A percentile compares a stretch with the other conserved stretches of the same genome.
Evolutionary conservation across 2,888 invertebrate genomes (phyloP).

Genomic region (Tubiluchus corallicola): DNA sequence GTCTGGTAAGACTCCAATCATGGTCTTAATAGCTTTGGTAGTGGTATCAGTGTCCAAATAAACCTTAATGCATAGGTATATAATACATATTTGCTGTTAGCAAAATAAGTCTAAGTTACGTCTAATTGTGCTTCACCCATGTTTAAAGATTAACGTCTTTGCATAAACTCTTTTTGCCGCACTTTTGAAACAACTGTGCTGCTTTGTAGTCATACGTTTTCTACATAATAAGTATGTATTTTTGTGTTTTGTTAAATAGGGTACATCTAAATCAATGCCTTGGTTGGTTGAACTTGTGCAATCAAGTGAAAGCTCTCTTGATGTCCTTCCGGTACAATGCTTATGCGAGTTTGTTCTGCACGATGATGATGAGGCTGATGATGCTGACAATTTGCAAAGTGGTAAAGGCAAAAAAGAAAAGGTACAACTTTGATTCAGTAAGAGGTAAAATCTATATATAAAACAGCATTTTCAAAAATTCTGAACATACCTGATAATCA

Average conservation of each 20-base stretch:
- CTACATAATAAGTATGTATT: too few species aligned
- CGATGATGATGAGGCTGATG: conserved; percentile 21
- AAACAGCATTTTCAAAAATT: too few species aligned
- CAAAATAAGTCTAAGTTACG: neutral
- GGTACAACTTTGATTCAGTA: conserved; percentile 30
- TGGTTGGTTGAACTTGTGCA: conserved; percentile 88
- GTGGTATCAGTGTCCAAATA: too few species aligned
- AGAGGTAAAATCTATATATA: too few species aligned
- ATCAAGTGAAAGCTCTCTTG: conserved; percentile 67
- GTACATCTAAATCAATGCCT: conserved; percentile 77
- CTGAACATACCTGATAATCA: too few species aligned
- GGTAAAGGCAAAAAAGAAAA: conserved; percentile 22
- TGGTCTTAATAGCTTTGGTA: too few species aligned
- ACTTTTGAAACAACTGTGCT: too few species aligned
- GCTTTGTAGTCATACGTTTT: too few species aligned
- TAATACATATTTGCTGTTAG: neutral
- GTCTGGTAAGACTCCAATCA: too few species aligned
- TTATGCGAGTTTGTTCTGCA: conserved; percentile 78
- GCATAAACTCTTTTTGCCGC: too few species aligned
- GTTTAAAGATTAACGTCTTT: too few species aligned
- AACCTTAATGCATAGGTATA: too few species aligned
- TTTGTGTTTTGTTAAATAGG: conserved; percentile 17
- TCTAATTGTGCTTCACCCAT: neutral
- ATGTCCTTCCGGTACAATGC: conserved; percentile 87
- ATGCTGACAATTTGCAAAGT: conserved; percentile 38